These are phyloP conservation scores for Cataglyphis hispanica DNA, from an alignment of 1,140 invertebrate species.

Conservation along the genomic window DNA sequence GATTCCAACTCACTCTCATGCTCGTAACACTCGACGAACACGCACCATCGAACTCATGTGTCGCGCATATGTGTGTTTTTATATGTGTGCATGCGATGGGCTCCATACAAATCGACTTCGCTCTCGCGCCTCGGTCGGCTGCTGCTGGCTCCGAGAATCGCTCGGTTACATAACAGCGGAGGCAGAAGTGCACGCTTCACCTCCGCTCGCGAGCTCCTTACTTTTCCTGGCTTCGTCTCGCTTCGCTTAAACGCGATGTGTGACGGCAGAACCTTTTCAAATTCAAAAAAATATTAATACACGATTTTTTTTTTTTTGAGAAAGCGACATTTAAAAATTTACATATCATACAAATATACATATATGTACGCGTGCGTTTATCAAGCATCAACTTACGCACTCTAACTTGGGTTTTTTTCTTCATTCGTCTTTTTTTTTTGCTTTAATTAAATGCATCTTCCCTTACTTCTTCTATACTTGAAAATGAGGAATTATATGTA, in stretches of 20 bases:
- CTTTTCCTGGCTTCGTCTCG: slow-evolving; percentile 71
- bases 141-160: slow-evolving; percentile 73
- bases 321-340: background rate
- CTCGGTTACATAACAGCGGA: slow-evolving; percentile 73
- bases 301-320: background rate
- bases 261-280: background rate
- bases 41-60: background rate
- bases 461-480: background rate
- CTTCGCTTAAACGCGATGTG: slow-evolving; percentile 31
- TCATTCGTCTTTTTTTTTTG: background rate
- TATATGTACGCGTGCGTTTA: too few relatives aligned
- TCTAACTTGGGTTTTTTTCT: background rate
- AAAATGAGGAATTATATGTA: background rate
- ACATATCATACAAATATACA: background rate
- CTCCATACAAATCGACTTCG: slow-evolving; percentile 70
- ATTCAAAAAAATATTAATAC: slow-evolving; percentile 17
- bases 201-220: slow-evolving; percentile 59
- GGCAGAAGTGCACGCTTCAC: slow-evolving; percentile 72
- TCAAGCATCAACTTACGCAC: background rate
- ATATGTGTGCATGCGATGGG: slow-evolving; percentile 28
- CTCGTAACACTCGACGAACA: slow-evolving; percentile 20
- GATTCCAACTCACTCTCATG: slow-evolving; percentile 50
- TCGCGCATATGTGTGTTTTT: background rate
- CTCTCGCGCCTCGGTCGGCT: slow-evolving; percentile 57
- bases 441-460: background rate